Evolutionary conservation across 2,113 vertebrate species (phyloP).

Genomic region (Naja naja): DNA sequence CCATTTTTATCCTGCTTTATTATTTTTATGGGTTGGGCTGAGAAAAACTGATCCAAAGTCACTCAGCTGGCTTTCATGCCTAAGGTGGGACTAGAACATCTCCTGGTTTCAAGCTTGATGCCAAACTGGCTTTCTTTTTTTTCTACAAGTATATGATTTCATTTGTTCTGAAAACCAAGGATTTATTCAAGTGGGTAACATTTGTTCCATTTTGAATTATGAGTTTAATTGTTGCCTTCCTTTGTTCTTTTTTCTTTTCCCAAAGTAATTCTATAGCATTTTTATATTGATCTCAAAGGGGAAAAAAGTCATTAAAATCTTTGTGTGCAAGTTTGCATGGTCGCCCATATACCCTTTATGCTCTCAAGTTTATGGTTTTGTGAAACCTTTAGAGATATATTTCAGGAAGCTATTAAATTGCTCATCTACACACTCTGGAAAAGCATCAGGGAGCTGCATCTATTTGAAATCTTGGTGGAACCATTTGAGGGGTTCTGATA

Average conservation of each 20-base stretch:
- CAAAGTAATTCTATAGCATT: neutral
- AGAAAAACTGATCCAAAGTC: neutral
- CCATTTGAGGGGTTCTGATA: neutral
- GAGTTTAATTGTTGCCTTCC: neutral
- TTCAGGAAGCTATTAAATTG: neutral
- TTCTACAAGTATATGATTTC: neutral
- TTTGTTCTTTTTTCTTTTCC: neutral
- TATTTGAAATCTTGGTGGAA: neutral
- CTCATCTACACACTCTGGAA: neutral
- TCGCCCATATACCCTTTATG: neutral
- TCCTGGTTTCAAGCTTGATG: neutral
- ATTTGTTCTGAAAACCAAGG: neutral
- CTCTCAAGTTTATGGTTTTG: neutral
- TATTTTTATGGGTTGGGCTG: neutral
- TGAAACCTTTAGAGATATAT: neutral
- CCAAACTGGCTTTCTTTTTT: neutral
- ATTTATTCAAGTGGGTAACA: neutral
- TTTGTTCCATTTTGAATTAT: neutral
- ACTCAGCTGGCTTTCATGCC: neutral
- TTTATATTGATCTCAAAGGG: neutral
- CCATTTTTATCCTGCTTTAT: neutral
- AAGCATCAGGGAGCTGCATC: neutral
- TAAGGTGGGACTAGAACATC: neutral
- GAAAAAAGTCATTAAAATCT: neutral
- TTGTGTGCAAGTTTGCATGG: neutral